Percentiles rank a stretch among this genome's conserved stretches.
phyloP scores from a whole-genome alignment of 2,797 vertebrate genomes.

The Hydrolagus colliei region DNA sequence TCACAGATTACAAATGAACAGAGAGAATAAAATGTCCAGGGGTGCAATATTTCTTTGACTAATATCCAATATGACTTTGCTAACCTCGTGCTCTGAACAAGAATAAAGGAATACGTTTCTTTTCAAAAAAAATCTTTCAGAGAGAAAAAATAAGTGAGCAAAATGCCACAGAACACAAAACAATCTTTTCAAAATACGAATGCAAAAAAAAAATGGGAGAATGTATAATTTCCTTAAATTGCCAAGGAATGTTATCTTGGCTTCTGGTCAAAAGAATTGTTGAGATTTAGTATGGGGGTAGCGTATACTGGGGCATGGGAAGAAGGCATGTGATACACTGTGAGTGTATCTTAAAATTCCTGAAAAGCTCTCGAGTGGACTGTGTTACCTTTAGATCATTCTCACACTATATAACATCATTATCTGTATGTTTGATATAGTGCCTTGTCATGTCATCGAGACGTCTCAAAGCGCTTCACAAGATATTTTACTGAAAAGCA shows the following conservation, averaged over 20 bases:
- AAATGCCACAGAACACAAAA: too few species aligned
- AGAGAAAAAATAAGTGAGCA: background rate
- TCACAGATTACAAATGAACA: background rate
- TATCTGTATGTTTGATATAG: too few species aligned
- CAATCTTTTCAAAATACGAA: too few species aligned
- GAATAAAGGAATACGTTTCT: background rate
- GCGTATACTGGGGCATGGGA: background rate
- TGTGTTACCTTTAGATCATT: slow-evolving; percentile 18
- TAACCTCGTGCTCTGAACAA: background rate
- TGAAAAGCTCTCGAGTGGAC: slow-evolving; percentile 7
- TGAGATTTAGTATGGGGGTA: background rate
- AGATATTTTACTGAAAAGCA: too few species aligned
- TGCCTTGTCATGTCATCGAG: too few species aligned
- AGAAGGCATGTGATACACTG: background rate
- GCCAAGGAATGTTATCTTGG: background rate
- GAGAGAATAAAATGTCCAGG: background rate
- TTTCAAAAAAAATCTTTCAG: background rate
- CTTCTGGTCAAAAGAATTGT: background rate
- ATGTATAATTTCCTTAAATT: background rate
- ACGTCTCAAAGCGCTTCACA: too few species aligned
- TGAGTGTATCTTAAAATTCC: slow-evolving; percentile 1
- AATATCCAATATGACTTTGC: background rate
- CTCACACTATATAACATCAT: background rate
- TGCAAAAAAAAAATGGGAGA: too few species aligned
- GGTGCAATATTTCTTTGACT: background rate